These are phyloP conservation scores for Noctua comes DNA, from an alignment of 2,888 invertebrate genomes.

Conservation along the genomic window DNA sequence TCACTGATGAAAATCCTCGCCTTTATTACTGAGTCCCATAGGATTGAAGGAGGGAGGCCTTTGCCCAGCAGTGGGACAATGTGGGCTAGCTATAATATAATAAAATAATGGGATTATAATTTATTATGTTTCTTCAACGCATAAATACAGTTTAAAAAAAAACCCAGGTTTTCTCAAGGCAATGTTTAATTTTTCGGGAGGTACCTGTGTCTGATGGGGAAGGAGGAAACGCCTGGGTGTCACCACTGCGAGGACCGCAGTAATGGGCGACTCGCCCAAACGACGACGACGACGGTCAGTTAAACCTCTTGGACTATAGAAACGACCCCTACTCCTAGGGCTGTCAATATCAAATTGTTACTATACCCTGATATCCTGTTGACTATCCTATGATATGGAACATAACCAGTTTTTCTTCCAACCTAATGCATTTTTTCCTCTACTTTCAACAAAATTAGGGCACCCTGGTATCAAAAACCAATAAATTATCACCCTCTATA, in stretches of 20 bases:
- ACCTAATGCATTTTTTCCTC: background rate
- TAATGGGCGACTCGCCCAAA: too few relatives aligned
- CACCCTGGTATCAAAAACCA: background rate
- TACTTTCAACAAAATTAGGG: background rate
- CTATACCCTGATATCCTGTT: too few relatives aligned
- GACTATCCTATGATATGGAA: background rate
- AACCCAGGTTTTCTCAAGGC: background rate
- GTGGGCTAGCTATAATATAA: too few relatives aligned
- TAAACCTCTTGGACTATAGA: background rate
- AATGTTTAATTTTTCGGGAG: too few relatives aligned
- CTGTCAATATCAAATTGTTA: background rate
- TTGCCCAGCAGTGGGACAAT: too few relatives aligned
- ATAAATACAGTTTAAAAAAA: too few relatives aligned
- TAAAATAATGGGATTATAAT: too few relatives aligned
- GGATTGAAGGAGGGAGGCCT: too few relatives aligned
- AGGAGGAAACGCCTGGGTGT: too few relatives aligned
- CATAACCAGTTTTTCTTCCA: background rate
- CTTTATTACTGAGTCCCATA: background rate
- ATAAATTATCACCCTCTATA: conserved; percentile 1
- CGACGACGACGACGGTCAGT: background rate
- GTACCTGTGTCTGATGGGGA: too few relatives aligned
- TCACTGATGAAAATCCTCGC: background rate
- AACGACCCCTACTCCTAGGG: background rate
- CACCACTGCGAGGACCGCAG: too few relatives aligned
- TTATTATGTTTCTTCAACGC: background rate